Conservation (phyloP, 2,113 vertebrate genomes). For the Chionomys nivalis region DNA sequence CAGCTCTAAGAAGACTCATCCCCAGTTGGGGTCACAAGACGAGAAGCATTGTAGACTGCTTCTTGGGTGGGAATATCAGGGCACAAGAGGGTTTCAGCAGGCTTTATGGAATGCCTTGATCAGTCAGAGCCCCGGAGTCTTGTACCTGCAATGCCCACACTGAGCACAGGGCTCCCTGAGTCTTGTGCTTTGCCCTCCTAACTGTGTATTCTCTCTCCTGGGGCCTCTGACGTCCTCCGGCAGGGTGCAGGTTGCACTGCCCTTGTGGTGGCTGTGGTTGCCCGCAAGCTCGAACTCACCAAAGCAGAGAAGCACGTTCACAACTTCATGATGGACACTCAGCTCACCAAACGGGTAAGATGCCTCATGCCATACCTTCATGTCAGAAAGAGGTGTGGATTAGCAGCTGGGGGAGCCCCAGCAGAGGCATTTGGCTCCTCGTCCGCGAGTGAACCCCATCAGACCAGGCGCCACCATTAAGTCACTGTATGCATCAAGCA, state of each 20-base stretch:
- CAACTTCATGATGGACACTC: conserved; percentile 99
- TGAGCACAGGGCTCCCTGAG: rapidly evolving
- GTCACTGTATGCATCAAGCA: neutral
- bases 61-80: neutral
- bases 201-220: conserved; percentile 17
- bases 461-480: neutral
- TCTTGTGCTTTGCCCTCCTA: neutral
- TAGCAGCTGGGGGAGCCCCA: neutral
- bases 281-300: conserved; percentile 98
- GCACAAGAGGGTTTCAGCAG: neutral
- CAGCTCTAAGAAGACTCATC: neutral
- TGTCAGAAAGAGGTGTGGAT: neutral
- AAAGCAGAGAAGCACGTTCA: conserved; percentile 99
- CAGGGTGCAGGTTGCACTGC: conserved; percentile 98
- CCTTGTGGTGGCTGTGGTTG: conserved; percentile 98
- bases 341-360: conserved; percentile 97
- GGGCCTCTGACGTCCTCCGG: neutral
- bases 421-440: neutral
- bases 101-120: neutral
- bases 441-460: rapidly evolving
- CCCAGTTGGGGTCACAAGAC: neutral
- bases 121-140: neutral
- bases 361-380: rapidly evolving
- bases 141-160: neutral
- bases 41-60: neutral